Percentiles rank a stretch among this genome's conserved stretches.
Evolutionary conservation across 2,888 invertebrate genomes (phyloP).

Genomic region (Trissolcus brochymenae): DNA sequence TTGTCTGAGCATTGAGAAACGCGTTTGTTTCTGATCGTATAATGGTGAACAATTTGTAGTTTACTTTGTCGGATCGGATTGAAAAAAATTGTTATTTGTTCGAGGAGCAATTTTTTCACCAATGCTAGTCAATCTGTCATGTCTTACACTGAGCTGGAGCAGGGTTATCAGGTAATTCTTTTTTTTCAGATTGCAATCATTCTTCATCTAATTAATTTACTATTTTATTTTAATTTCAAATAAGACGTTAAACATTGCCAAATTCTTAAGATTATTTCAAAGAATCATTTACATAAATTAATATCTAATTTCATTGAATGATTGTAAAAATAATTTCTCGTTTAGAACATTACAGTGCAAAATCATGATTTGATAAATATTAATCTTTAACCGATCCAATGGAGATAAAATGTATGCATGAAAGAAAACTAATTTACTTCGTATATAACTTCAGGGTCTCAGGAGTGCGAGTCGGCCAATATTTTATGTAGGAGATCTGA

Average conservation of each 20-base stretch:
- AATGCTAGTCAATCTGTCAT: conserved; percentile 78
- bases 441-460: conserved; percentile 66
- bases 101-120: conserved; percentile 58
- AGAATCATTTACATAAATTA: no score
- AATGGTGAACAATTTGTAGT: neutral
- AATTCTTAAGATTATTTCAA: no score
- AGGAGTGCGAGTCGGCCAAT: conserved; percentile 72
- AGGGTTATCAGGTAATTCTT: conserved; percentile 90
- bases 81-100: neutral
- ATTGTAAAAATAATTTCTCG: no score
- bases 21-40: no score
- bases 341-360: no score
- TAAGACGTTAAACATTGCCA: no score
- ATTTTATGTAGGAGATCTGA: conserved; percentile 75
- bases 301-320: no score
- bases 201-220: neutral
- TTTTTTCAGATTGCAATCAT: neutral
- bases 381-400: no score
- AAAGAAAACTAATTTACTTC: no score
- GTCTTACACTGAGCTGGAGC: conserved; percentile 95
- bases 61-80: neutral
- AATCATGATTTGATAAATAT: no score
- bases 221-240: neutral
- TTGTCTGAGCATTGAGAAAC: no score
- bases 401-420: no score